Conservation (phyloP, 2,113 vertebrate genomes). For the Petromus typicus region DNA sequence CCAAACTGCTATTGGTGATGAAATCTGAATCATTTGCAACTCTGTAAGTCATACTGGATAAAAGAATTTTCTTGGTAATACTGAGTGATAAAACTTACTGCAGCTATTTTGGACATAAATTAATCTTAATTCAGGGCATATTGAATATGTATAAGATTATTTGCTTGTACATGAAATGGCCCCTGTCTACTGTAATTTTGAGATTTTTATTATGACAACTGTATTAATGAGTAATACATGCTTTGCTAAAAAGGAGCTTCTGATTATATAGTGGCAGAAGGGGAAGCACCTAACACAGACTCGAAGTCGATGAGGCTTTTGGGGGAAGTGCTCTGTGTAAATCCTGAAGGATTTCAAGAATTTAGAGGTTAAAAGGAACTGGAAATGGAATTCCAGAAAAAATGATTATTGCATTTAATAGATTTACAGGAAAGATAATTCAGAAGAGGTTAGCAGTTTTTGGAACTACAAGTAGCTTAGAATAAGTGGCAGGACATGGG, state of each 20-base stretch:
- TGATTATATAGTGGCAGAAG: background rate
- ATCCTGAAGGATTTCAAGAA: conserved; percentile 28
- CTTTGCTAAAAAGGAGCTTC: conserved; percentile 43
- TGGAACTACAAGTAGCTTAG: conserved; percentile 43
- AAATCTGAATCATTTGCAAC: conserved; percentile 50
- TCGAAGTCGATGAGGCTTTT: background rate
- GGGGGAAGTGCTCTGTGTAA: background rate
- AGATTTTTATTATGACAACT: conserved; percentile 26
- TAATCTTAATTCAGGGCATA: conserved; percentile 27
- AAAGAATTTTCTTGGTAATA: conserved; percentile 40
- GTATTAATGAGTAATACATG: background rate
- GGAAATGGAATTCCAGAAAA: conserved; percentile 28
- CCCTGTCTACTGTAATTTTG: conserved; percentile 19
- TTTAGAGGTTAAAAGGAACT: conserved; percentile 46
- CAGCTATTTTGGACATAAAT: conserved; percentile 51
- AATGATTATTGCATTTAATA: background rate
- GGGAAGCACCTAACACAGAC: conserved; percentile 33
- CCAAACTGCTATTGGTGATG: conserved; percentile 33
- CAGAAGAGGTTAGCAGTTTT: background rate
- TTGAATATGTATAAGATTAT: conserved; percentile 20
- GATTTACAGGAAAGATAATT: conserved; percentile 46
- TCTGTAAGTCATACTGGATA: conserved; percentile 15
- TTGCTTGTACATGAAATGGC: background rate
- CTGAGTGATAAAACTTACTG: background rate
- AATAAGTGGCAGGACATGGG: conserved; percentile 1